Base-by-base conservation (phyloP, 2,888 invertebrate genomes). In the Acholoe squamosa region DNA sequence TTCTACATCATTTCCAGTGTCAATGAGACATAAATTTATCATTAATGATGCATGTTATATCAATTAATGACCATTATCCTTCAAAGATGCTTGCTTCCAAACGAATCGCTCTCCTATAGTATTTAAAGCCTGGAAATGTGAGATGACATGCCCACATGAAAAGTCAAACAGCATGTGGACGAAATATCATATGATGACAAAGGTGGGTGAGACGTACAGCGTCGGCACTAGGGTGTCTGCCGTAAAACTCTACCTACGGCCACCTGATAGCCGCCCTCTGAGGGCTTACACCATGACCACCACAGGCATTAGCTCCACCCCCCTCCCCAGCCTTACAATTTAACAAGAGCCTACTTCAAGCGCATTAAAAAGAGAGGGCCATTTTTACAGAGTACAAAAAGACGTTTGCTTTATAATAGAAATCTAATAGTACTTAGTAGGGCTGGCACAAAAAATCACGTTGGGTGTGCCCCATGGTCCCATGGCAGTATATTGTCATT, bases 111-210 rank as follows among this genome's bases (percentile, higher is more conserved):
- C n/a, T n/a, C n/a, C n/a, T n/a, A n/a, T n/a, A n/a, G n/a, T n/a
- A n/a, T n/a, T 43, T 43, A 43, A 43, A 43, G 43, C 10, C 43
- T 43, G 43, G 3, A 43, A 3, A 3, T 43, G 43, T 43, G 43
- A 43, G 43, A 10, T 43, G 71, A 71, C 71, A 71, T 7, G 71
- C 28, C 16, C 31, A 14, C 71, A 71, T 71, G 71, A 71, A 5
- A 71, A 71, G 71, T 71, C 71, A 71, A 71, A 28, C 71, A 28
- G 71, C 71, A 71, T 71, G 71, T 71, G 71, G 71, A 25, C 31
- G 14, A 28, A 5, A 28, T 28, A 5, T 71, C 71, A 71, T 28
- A 28, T 71, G 71, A 28, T 14, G 3, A 71, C 71, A 71, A 71
- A 28, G 71, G 28, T 28, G 14, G 71, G 71, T 22, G 71, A 28